Percentiles rank a stretch among this genome's conserved stretches.
These are phyloP conservation scores for Trichechus manatus DNA, from an alignment of 2,113 vertebrate species.

Conservation along the genomic window DNA sequence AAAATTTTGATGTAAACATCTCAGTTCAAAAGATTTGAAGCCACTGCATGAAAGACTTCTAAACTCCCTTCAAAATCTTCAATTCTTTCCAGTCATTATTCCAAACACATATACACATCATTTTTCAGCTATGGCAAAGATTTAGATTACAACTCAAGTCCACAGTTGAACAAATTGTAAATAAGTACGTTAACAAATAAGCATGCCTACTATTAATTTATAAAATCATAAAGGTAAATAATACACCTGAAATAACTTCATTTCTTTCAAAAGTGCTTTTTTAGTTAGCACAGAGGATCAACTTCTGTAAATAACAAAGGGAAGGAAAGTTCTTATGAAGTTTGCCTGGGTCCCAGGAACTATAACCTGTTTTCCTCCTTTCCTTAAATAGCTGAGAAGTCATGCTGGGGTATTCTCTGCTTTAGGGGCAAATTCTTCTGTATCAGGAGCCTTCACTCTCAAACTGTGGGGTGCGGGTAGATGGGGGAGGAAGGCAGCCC, in stretches of 20 bases:
- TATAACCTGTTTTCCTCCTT: neutral
- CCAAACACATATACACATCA: neutral
- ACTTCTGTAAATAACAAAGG: neutral
- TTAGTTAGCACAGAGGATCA: neutral
- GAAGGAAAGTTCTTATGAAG: neutral
- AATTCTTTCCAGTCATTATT: neutral
- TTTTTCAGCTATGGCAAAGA: neutral
- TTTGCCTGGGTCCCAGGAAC: neutral
- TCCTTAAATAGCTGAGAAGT: neutral
- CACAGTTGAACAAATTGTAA: neutral
- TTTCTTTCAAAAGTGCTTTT: constrained; percentile 12
- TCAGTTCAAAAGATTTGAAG: constrained; percentile 21
- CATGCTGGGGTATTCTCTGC: neutral
- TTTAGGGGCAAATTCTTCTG: neutral
- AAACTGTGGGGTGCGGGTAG: rapidly evolving
- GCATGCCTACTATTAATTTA: neutral
- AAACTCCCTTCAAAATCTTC: neutral
- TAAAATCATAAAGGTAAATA: neutral
- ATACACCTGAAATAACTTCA: neutral
- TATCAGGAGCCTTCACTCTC: neutral
- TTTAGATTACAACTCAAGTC: neutral
- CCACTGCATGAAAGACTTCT: neutral
- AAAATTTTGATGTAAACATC: neutral
- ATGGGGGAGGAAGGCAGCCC: rapidly evolving
- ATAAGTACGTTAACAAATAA: neutral